Conservation (phyloP, 2,113 vertebrate species). For the Ivindomyrus marchei region DNA sequence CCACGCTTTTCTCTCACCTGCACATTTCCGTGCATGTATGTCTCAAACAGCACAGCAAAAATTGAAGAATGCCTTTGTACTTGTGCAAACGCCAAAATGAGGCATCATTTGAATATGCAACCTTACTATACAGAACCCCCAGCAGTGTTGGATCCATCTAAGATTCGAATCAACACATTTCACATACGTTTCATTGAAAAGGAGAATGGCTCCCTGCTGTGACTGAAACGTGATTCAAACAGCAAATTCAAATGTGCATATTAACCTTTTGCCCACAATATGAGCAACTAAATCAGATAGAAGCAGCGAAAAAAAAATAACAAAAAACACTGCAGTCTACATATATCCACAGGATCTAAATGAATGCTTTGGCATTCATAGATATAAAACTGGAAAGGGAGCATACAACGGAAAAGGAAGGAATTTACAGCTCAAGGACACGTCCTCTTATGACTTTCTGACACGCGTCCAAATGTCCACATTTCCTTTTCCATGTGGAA, state of each 20-base stretch:
- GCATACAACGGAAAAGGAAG: not conserved
- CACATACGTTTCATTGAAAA: not conserved
- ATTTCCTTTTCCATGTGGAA: conserved; percentile 43
- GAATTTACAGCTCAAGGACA: conserved; percentile 37
- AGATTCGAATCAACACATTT: not conserved
- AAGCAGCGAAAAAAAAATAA: not conserved
- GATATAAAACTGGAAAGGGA: not conserved
- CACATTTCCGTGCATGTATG: not conserved
- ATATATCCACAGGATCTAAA: not conserved
- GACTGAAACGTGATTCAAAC: not conserved
- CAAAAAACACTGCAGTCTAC: not conserved
- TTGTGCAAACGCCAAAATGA: not conserved
- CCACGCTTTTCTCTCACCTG: not conserved
- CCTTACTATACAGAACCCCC: not conserved
- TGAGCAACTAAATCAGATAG: not conserved
- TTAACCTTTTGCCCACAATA: not conserved
- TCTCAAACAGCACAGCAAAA: not conserved
- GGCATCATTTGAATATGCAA: not conserved
- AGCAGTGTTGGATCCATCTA: not conserved
- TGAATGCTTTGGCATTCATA: not conserved
- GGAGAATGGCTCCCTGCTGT: not conserved
- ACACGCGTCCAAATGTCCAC: conserved; percentile 47
- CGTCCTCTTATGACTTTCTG: conserved; percentile 44
- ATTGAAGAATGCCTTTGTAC: not conserved
- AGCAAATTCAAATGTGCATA: not conserved